A percentile compares a stretch with the other conserved stretches of the same genome.
phyloP scores from a whole-genome alignment of 2,797 vertebrate species.

The Enteromius treurensis region DNA sequence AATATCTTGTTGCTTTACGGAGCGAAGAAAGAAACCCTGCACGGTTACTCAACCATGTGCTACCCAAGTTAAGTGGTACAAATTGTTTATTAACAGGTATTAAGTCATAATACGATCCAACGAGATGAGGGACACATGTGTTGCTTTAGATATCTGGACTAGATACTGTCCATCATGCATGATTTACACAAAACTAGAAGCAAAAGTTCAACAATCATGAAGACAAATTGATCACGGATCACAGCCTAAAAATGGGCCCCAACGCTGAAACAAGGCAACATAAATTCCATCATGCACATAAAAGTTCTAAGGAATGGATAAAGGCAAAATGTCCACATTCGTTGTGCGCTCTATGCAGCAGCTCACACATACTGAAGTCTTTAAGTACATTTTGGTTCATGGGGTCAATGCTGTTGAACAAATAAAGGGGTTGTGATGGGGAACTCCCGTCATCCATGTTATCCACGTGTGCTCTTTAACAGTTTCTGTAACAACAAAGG shows the following conservation, averaged over 20 bases:
- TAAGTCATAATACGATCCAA: conserved; percentile 68
- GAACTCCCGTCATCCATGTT: conserved; percentile 39
- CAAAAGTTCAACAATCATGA: conserved; percentile 41
- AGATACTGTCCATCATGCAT: conserved; percentile 63
- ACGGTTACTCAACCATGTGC: conserved; percentile 71
- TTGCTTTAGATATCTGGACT: conserved; percentile 58
- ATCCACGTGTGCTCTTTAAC: conserved; percentile 62
- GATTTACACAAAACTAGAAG: conserved; percentile 48
- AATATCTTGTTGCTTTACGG: conserved; percentile 71
- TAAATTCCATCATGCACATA: neutral
- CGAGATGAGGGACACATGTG: conserved; percentile 61
- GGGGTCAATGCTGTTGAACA: conserved; percentile 11
- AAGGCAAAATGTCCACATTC: neutral
- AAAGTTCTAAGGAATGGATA: neutral
- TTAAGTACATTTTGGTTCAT: neutral
- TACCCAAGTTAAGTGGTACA: conserved; percentile 68
- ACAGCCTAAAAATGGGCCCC: conserved; percentile 23
- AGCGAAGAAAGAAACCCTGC: conserved; percentile 67
- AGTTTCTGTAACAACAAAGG: conserved; percentile 59
- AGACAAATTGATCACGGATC: conserved; percentile 32
- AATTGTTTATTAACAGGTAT: conserved; percentile 75
- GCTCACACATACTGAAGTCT: neutral
- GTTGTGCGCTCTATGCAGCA: neutral
- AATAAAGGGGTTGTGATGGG: conserved; percentile 21
- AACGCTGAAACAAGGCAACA: conserved; percentile 6